phyloP scores from a whole-genome alignment of 2,113 vertebrate genomes.

The Isichthys henryi region DNA sequence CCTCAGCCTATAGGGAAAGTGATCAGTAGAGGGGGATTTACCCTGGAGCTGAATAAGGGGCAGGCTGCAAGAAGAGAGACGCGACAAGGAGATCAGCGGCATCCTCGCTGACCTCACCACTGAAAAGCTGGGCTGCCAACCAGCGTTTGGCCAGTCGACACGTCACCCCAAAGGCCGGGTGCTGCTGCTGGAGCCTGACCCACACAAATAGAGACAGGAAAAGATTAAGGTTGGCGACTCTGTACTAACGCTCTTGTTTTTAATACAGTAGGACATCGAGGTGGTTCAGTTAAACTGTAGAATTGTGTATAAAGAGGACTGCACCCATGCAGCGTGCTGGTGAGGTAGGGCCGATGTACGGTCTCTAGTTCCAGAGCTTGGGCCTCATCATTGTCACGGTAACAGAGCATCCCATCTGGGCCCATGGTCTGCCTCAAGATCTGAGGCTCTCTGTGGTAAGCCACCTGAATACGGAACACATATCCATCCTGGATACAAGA shows the following conservation, averaged over 20 bases:
- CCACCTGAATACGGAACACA: conserved; percentile 80
- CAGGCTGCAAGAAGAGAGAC: conserved; percentile 78
- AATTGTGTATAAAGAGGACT: neutral
- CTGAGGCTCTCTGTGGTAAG: conserved; percentile 85
- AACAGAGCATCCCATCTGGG: conserved; percentile 73
- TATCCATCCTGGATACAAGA: conserved; percentile 70
- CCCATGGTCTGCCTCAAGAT: conserved; percentile 75
- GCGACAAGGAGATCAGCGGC: conserved; percentile 83
- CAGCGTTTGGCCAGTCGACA: conserved; percentile 88
- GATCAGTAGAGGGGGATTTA: conserved; percentile 41
- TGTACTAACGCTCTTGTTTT: neutral
- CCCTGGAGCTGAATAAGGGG: conserved; percentile 81
- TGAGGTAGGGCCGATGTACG: conserved; percentile 71
- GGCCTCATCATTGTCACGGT: conserved; percentile 77
- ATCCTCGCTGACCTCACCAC: conserved; percentile 69
- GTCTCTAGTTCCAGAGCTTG: conserved; percentile 73
- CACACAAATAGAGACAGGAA: neutral
- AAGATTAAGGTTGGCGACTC: neutral
- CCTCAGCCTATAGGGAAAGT: neutral
- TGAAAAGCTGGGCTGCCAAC: conserved; percentile 81
- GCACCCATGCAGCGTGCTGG: conserved; percentile 87
- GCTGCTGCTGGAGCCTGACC: conserved; percentile 84
- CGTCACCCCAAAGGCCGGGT: conserved; percentile 70
- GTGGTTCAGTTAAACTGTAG: neutral
- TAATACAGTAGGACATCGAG: neutral